Evolutionary conservation across 2,113 vertebrate genomes (phyloP).

Genomic region (Mionectes macconnelli): DNA sequence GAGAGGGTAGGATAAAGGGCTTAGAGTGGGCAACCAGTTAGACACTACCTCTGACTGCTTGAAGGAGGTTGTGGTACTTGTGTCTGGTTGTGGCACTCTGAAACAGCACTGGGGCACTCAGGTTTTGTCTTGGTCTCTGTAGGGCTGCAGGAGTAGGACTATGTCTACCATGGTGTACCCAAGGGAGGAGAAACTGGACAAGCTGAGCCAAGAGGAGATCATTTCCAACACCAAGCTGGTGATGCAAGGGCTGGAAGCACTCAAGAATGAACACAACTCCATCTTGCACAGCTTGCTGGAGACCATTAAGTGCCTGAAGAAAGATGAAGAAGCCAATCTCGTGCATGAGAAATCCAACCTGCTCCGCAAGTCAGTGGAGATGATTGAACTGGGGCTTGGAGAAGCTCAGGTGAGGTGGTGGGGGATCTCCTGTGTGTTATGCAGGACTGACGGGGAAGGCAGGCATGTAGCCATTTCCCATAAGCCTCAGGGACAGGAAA

Average conservation of each 20-base stretch:
- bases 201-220: constrained; percentile 96
- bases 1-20: background rate
- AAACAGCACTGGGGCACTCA: background rate
- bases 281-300: constrained; percentile 96
- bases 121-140: background rate
- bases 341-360: constrained; percentile 97
- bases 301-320: constrained; percentile 97
- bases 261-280: constrained; percentile 97
- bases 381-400: constrained; percentile 95
- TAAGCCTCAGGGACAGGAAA: background rate
- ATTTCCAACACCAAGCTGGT: constrained; percentile 96
- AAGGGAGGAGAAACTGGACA: constrained; percentile 91
- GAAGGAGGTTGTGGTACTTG: background rate
- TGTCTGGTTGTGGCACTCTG: background rate
- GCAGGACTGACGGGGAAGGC: background rate
- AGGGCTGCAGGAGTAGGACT: constrained; percentile 56
- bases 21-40: background rate
- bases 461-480: background rate
- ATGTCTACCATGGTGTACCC: constrained; percentile 93
- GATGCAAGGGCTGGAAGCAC: constrained; percentile 95
- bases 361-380: constrained; percentile 95
- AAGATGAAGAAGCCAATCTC: constrained; percentile 95
- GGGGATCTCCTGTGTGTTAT: background rate
- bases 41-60: background rate
- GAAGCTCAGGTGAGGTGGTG: constrained; percentile 90